Base-by-base conservation (phyloP, 2,797 vertebrate genomes). In the Takifugu rubripes region DNA sequence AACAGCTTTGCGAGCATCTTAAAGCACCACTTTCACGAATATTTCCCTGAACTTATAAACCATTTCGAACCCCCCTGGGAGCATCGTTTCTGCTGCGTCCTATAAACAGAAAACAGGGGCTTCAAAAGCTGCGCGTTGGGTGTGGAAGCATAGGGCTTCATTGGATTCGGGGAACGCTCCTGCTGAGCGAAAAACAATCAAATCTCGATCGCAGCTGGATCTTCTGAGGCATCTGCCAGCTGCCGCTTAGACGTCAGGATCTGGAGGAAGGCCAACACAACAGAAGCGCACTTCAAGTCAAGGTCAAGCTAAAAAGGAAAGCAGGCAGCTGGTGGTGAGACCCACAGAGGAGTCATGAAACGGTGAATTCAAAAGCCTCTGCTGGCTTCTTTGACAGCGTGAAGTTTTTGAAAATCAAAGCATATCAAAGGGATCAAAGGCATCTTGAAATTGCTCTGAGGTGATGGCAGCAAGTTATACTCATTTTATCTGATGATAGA, bases 191-290 rank as follows among this genome's bases (percentile, higher is more conserved):
- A 69, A 21, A 51, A 78, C 50, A 57, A 73, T 69, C 44, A 74
- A 63, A 66, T 57, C 45, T 42, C 6, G 5, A 67, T 64, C 67
- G 54, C 71, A 79, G 70, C 59, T 74, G 74, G 68, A 79, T 17
- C 45, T 66, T 66, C 54, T 3, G 25, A 69, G 70, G 64, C 70
- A 15, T 68, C 64, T 72, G 63, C 54, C 70, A 66, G 61, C 64
- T 74, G 63, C 54, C 70, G 65, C 59, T 74, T 50, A 46, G 58
- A 76, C 43, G 40, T 66, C 50, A 16, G 62, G 56, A 47, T 65
- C 68, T 84, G 81, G 66, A 74, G 56, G 52, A 56, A 56, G 58
- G 75, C 74, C 79, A 75, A 17, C 60, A 49, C 3, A 57, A 66
- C 69, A 61, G 76, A 67, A 15, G 54, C 45, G 52, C n/a, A 16